Percentiles rank a stretch among this genome's conserved stretches.
phyloP scores from a whole-genome alignment of 2,888 invertebrate species.

The Litoditis marina region DNA sequence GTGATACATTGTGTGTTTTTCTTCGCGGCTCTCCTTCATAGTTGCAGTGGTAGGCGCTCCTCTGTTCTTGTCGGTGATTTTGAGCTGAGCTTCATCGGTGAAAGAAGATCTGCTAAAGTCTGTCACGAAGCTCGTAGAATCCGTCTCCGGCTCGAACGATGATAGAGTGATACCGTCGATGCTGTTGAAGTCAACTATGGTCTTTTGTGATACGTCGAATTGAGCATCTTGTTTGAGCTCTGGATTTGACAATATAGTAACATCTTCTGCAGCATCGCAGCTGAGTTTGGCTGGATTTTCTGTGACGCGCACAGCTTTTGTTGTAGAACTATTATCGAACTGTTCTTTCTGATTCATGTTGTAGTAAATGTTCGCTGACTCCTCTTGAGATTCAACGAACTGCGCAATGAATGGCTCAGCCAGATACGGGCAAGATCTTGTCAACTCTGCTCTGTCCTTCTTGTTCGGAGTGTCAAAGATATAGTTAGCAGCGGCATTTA shows the following conservation, averaged over 20 bases:
- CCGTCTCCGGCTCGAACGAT: slow-evolving; percentile 29
- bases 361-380: slow-evolving; percentile 38
- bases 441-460: background rate
- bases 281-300: slow-evolving; percentile 25
- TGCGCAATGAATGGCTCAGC: slow-evolving; percentile 22
- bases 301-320: slow-evolving; percentile 24
- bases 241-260: slow-evolving; percentile 35
- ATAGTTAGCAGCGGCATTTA: slow-evolving; percentile 22
- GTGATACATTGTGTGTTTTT: slow-evolving; percentile 34
- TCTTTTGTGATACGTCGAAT: slow-evolving; percentile 17
- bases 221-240: slow-evolving; percentile 25
- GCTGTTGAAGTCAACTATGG: slow-evolving; percentile 26
- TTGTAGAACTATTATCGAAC: slow-evolving; percentile 18
- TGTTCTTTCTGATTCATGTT: slow-evolving; percentile 34
- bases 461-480: slow-evolving; percentile 22
- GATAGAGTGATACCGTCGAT: slow-evolving; percentile 18
- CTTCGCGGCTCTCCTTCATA: slow-evolving; percentile 28
- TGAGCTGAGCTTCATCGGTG: slow-evolving; percentile 13
- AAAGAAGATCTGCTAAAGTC: slow-evolving; percentile 11
- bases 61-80: slow-evolving; percentile 30
- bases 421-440: slow-evolving; percentile 20
- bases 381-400: slow-evolving; percentile 42
- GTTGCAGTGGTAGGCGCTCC: slow-evolving; percentile 24
- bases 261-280: slow-evolving; percentile 48
- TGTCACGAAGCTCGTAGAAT: slow-evolving; percentile 19